phyloP scores from a whole-genome alignment of 2,797 vertebrate species.

The Diglossa cyanea region DNA sequence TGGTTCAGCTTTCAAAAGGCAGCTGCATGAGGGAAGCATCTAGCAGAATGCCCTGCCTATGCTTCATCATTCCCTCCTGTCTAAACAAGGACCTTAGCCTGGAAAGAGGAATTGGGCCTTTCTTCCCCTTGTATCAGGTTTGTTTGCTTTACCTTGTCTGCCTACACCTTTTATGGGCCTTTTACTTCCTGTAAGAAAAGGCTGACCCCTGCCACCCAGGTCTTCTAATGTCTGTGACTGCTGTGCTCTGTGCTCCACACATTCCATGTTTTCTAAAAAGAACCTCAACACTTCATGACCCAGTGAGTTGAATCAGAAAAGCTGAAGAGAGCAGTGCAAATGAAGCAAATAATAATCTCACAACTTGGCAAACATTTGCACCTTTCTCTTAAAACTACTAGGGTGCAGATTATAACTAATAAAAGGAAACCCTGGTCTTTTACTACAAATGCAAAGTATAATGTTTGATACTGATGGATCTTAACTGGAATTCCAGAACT shows the following conservation, averaged over 20 bases:
- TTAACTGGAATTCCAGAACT: not conserved
- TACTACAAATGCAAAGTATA: not conserved
- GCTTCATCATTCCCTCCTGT: not conserved
- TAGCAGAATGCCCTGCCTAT: not conserved
- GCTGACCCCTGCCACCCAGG: not conserved
- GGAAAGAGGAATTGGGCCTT: not conserved
- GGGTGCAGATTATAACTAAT: not conserved
- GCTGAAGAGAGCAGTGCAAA: not conserved
- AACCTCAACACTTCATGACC: not conserved
- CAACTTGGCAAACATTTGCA: not conserved
- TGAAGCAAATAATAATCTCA: not conserved
- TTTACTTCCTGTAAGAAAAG: not conserved
- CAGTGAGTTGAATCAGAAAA: not conserved
- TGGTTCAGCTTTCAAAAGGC: not conserved
- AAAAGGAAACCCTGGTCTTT: not conserved
- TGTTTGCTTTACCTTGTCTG: not conserved
- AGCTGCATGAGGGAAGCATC: not conserved
- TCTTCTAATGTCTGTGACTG: not conserved
- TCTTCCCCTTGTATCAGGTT: not conserved
- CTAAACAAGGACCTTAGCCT: not conserved
- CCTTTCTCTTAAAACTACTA: not conserved
- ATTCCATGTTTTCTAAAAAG: not conserved
- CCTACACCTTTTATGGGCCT: not conserved
- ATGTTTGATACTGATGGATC: not conserved
- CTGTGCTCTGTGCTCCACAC: not conserved